phyloP scores from a whole-genome alignment of 2,113 vertebrate genomes.

The Caranx ignobilis region DNA sequence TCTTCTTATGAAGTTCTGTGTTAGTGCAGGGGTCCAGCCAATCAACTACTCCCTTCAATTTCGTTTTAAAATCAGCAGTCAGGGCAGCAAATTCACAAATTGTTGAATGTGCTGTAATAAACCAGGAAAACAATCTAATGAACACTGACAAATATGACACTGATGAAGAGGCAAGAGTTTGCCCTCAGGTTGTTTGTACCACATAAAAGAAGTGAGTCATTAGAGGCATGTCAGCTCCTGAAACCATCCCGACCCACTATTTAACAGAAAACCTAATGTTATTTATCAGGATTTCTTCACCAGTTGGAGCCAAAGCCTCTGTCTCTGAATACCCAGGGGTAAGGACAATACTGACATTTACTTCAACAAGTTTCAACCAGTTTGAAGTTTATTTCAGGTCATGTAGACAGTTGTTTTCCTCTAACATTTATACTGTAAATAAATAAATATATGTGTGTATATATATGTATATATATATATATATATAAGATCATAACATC shows the following conservation, averaged over 20 bases:
- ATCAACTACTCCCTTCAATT: no score
- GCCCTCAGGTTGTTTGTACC: not conserved
- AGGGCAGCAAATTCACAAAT: not conserved
- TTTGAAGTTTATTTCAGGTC: not conserved
- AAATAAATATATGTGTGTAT: no score
- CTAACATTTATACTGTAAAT: no score
- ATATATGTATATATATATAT: no score
- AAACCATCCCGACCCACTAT: not conserved
- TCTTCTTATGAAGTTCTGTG: no score
- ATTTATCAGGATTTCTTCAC: not conserved
- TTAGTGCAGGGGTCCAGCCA: no score
- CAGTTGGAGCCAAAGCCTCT: not conserved
- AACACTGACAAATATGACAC: not conserved
- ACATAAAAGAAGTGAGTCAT: not conserved
- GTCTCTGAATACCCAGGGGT: not conserved
- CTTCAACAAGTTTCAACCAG: not conserved
- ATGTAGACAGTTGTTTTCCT: not conserved
- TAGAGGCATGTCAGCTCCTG: not conserved
- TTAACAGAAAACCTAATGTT: not conserved
- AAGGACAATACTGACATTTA: not conserved
- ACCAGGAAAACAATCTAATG: no score
- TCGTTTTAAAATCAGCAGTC: not conserved
- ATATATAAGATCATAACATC: no score
- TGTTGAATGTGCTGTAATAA: not conserved
- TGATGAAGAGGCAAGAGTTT: no score